Conservation (phyloP, 2,797 vertebrate species). For the Poeciliopsis gracilis region DNA sequence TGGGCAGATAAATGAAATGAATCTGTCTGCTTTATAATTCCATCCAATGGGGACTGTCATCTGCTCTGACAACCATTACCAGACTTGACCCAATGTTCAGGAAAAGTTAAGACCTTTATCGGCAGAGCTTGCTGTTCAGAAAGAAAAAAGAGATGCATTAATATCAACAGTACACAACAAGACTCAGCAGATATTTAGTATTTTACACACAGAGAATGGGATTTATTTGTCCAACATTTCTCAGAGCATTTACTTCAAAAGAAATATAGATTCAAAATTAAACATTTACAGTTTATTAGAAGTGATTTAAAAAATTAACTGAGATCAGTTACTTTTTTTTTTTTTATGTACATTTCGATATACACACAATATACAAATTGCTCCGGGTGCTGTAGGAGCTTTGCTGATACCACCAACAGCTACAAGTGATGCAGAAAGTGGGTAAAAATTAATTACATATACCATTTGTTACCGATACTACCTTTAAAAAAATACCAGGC, state of each 20-base stretch:
- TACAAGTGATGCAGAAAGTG: slow-evolving; percentile 65
- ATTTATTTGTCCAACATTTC: slow-evolving; percentile 79
- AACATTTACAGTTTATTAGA: slow-evolving; percentile 62
- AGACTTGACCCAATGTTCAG: slow-evolving; percentile 82
- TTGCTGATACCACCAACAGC: slow-evolving; percentile 29
- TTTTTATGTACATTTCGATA: slow-evolving; percentile 43
- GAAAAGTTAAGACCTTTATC: slow-evolving; percentile 76
- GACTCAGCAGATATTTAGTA: slow-evolving; percentile 67
- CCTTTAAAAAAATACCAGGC: slow-evolving; percentile 99
- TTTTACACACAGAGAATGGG: slow-evolving; percentile 72
- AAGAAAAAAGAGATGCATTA: slow-evolving; percentile 84
- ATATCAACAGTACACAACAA: slow-evolving; percentile 74
- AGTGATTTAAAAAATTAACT: slow-evolving; percentile 33
- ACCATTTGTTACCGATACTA: slow-evolving; percentile 94
- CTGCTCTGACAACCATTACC: slow-evolving; percentile 77
- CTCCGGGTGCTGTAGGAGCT: slow-evolving; percentile 33
- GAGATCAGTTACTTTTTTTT: slow-evolving; percentile 32
- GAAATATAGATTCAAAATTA: slow-evolving; percentile 62
- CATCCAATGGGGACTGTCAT: slow-evolving; percentile 43
- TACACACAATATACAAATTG: slow-evolving; percentile 34
- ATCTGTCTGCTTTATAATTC: slow-evolving; percentile 25
- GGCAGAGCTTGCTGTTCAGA: slow-evolving; percentile 84
- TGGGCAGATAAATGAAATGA: neutral
- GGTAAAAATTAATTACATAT: slow-evolving; percentile 76
- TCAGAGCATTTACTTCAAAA: slow-evolving; percentile 62